Evolutionary conservation across 2,797 vertebrate species (phyloP).

Genomic region (Channallabes apus): DNA sequence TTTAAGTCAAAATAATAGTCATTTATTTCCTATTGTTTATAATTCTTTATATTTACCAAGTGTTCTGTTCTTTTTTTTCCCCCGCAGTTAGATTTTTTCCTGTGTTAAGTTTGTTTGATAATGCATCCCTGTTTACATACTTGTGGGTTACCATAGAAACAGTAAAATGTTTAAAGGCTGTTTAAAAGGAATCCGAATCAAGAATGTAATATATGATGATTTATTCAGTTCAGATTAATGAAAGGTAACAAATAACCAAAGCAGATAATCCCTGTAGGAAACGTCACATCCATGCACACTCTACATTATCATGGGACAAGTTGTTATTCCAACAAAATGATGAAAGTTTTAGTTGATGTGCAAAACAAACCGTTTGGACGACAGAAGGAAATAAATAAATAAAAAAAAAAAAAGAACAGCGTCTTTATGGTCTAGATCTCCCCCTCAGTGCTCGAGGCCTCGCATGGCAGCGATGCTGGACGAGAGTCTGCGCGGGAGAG

Average conservation of each 20-base stretch:
- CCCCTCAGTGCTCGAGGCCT: conserved; percentile 74
- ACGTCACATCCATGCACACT: not conserved
- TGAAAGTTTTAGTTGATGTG: not conserved
- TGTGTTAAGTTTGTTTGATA: too few relatives aligned
- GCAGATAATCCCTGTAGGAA: not conserved
- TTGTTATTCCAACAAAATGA: not conserved
- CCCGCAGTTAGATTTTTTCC: too few relatives aligned
- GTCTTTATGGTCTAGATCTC: not conserved
- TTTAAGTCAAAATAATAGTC: too few relatives aligned
- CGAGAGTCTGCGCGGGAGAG: conserved; percentile 80
- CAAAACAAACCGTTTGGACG: not conserved
- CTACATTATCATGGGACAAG: not conserved
- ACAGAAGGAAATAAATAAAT: not conserved
- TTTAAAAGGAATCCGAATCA: not conserved
- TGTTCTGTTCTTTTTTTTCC: too few relatives aligned
- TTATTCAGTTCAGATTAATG: not conserved
- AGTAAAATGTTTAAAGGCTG: too few relatives aligned
- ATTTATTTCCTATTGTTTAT: too few relatives aligned
- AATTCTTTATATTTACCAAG: too few relatives aligned
- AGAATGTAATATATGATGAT: not conserved
- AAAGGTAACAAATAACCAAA: not conserved
- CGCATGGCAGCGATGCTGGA: conserved; percentile 81
- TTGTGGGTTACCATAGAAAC: not conserved
- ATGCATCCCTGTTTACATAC: too few relatives aligned
- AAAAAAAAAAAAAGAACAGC: too few relatives aligned